Evolutionary conservation across 2,797 vertebrate genomes (phyloP).

Genomic region (Enteromius thamalakanensis): DNA sequence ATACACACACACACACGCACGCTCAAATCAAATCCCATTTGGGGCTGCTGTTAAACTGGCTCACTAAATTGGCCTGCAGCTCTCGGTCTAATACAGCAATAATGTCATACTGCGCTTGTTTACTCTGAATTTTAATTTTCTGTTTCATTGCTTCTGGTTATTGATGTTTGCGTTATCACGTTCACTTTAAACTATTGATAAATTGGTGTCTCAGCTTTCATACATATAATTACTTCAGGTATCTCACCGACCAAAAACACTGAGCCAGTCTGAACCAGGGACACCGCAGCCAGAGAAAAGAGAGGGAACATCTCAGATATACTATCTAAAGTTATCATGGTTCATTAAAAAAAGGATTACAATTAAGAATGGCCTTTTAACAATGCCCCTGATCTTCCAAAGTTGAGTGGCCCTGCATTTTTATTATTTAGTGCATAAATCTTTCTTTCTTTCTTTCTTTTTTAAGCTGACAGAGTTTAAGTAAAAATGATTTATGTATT

Average conservation of each 20-base stretch:
- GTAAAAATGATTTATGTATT: neutral
- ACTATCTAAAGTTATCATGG: neutral
- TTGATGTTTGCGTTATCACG: slow-evolving; percentile 54
- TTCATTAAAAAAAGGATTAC: neutral
- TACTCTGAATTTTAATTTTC: slow-evolving; percentile 57
- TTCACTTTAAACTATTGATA: slow-evolving; percentile 55
- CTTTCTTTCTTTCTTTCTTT: neutral
- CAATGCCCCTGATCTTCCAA: neutral
- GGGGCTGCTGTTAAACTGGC: slow-evolving; percentile 50
- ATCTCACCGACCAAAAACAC: slow-evolving; percentile 33
- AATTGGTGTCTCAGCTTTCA: slow-evolving; percentile 47
- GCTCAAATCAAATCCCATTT: slow-evolving; percentile 64
- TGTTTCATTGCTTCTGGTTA: slow-evolving; percentile 54
- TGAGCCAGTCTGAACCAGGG: neutral
- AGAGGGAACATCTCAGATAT: neutral
- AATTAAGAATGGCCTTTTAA: neutral
- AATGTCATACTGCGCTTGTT: slow-evolving; percentile 54
- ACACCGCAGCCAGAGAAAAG: neutral
- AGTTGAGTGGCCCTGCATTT: neutral
- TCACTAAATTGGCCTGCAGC: slow-evolving; percentile 55
- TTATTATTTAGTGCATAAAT: neutral
- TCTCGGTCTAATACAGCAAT: slow-evolving; percentile 48
- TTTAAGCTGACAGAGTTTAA: neutral
- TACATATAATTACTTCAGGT: slow-evolving; percentile 54
- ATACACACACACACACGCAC: slow-evolving; percentile 40